Evolutionary conservation across 2,888 invertebrate genomes (phyloP).

Genomic region (Philopedon plagiatum): DNA sequence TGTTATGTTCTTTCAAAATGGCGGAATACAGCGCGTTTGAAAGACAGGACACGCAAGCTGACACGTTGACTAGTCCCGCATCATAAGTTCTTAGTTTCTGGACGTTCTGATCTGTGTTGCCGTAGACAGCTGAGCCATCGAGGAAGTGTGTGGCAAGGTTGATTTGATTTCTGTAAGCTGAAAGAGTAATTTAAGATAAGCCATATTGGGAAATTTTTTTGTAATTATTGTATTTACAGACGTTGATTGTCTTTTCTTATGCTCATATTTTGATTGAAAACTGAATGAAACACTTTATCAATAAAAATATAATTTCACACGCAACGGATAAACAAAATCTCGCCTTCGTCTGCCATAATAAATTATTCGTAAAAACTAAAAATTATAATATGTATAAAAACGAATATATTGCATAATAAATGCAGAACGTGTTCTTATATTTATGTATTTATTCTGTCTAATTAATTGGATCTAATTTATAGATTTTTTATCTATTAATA

Average conservation of each 20-base stretch:
- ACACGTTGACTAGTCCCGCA: slow-evolving; percentile 80
- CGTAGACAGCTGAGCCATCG: slow-evolving; percentile 88
- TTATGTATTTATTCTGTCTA: too few species aligned
- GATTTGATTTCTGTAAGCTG: slow-evolving; percentile 85
- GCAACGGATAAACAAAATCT: too few species aligned
- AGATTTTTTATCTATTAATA: too few species aligned
- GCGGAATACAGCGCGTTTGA: slow-evolving; percentile 82
- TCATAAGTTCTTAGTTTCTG: slow-evolving; percentile 80
- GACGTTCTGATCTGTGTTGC: slow-evolving; percentile 80
- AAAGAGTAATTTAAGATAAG: slow-evolving; percentile 10
- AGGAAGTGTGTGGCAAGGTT: slow-evolving; percentile 87
- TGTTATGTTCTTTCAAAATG: slow-evolving; percentile 84
- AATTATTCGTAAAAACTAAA: too few species aligned
- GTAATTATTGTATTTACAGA: too few species aligned
- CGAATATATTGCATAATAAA: not conserved
- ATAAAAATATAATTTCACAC: too few species aligned
- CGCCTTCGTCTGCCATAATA: too few species aligned
- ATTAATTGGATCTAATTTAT: too few species aligned
- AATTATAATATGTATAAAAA: too few species aligned
- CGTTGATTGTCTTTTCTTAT: too few species aligned
- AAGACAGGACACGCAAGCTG: slow-evolving; percentile 77
- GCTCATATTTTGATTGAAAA: too few species aligned
- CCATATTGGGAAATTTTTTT: not conserved
- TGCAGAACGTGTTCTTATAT: not conserved
- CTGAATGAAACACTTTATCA: too few species aligned